Evolutionary conservation across 2,888 invertebrate species (phyloP), one percentile per base, ranked within the genome.

Genomic region (Hypomecis punctinalis): DNA sequence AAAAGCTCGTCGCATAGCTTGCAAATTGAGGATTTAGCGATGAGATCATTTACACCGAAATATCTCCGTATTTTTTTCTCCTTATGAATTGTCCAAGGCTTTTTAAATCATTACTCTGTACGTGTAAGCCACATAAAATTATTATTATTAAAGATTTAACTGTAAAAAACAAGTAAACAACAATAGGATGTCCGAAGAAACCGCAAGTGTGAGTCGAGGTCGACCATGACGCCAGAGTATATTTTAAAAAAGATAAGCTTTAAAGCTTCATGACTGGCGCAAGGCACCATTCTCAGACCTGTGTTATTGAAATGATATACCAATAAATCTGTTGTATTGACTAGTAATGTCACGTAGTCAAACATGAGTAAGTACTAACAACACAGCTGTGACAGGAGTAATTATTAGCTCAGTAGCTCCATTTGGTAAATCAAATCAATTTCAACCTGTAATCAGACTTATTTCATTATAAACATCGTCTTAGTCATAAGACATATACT

Each of bases 291-390:
- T 42, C 42, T 53, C n/a, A 45, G 66, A 39, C 59, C 56, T 9
- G 13, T 66, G 62, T 60, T 66, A 11, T 59, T 60, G 7, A 49
- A 53, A 37, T 39, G 58, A 62, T 66, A 56, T 54, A 43, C 56
- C 47, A 48, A 37, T 49, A 11, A 40, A 9, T 33, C 11, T 7
- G 13, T 11, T 56, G 8, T 56, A 33, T 56, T 23, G n/a, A 35
- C 35, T 46, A 23, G 33, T 47, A 13, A 36, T 35, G 6, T n/a
- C 33, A 13, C n/a, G 52, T 52, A 33, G 40, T 36, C 11, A 37
- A 51, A 39, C 36, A 2, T 13, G 7, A 11, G 13, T 37, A 13
- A 0, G 8, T 37, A 23, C 23, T 23, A 3, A 23, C 23, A 49
- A 8, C 36, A 8, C 37, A 51, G 37, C 49, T 51, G 49, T 37